Conservation (phyloP, 2,113 vertebrate genomes). For the Rhipidura dahli region DNA sequence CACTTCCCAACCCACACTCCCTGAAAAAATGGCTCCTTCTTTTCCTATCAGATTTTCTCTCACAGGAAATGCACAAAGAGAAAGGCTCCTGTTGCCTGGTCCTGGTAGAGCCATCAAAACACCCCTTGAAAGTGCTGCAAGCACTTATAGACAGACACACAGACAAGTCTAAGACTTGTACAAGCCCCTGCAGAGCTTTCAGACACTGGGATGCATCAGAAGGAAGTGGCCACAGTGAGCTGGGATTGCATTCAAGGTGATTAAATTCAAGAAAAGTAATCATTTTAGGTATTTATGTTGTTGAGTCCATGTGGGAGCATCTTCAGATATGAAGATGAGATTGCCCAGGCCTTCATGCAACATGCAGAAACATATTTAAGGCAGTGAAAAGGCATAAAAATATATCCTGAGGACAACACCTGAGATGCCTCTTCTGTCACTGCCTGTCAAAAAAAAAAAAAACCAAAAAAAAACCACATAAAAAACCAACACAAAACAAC, state of each 20-base stretch:
- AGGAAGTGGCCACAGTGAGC: neutral
- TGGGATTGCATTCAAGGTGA: neutral
- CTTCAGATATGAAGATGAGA: neutral
- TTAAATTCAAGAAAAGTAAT: neutral
- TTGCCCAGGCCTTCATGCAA: neutral
- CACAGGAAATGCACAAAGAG: neutral
- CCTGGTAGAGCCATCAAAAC: neutral
- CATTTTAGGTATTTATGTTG: neutral
- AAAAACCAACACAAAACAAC: neutral
- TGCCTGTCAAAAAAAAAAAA: neutral
- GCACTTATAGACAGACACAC: neutral
- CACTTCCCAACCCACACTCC: neutral
- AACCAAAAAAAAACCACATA: too few relatives aligned
- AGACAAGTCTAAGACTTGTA: neutral
- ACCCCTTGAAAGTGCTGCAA: neutral
- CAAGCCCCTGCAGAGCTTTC: neutral
- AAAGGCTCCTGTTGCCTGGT: fast-evolving
- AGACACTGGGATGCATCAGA: neutral
- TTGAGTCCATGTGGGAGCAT: neutral
- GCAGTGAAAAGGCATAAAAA: neutral
- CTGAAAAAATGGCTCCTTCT: neutral
- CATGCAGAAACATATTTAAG: neutral
- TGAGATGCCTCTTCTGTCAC: neutral
- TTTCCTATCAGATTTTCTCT: neutral
- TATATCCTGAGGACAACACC: neutral